Evolutionary conservation across 2,797 vertebrate species (phyloP).

Genomic region (Dipus sagitta): DNA sequence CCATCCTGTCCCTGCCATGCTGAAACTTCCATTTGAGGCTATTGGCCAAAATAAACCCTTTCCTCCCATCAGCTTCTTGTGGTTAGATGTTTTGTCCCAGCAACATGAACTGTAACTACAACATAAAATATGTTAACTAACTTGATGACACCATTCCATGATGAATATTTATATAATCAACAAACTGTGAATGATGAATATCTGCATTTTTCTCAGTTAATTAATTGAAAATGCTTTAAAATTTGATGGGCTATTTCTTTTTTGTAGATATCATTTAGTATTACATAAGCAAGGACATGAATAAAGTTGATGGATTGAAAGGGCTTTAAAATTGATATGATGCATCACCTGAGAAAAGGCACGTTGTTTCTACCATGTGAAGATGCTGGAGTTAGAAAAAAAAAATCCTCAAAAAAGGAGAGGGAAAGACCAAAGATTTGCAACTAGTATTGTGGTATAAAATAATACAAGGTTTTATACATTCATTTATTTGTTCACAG

Average conservation of each 20-base stretch:
- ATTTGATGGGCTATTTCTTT: too few species aligned
- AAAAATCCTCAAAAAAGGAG: background rate
- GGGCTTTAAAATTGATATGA: background rate
- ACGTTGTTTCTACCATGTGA: background rate
- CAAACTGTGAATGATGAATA: background rate
- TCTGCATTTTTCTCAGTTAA: background rate
- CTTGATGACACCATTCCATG: background rate
- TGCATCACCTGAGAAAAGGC: background rate
- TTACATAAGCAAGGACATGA: background rate
- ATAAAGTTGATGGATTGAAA: background rate
- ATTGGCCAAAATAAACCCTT: too few species aligned
- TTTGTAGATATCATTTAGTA: background rate
- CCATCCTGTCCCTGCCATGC: too few species aligned
- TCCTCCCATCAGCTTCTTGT: too few species aligned
- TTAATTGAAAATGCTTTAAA: background rate
- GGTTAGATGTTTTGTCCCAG: too few species aligned
- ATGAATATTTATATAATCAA: background rate
- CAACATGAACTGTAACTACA: too few species aligned
- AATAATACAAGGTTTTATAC: background rate
- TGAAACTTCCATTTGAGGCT: too few species aligned
- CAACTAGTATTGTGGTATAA: background rate
- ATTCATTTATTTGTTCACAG: background rate
- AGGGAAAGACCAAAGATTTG: background rate
- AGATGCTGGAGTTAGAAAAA: background rate
- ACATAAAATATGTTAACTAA: background rate